Conservation (phyloP, 2,797 vertebrate species). For the Poecilia gillii region DNA sequence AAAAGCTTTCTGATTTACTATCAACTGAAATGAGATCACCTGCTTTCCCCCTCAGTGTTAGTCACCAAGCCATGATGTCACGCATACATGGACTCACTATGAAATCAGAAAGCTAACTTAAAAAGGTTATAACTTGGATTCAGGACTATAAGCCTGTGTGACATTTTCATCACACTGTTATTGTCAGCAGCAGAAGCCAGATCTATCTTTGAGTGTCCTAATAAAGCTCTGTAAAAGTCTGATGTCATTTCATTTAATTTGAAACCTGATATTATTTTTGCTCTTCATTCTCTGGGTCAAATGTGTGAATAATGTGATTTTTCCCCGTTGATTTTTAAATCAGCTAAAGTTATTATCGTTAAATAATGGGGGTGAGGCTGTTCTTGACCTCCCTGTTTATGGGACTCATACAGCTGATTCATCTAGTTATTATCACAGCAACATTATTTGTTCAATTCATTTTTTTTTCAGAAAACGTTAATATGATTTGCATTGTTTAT, state of each 20-base stretch:
- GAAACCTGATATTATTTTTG: too few species aligned
- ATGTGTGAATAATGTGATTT: neutral
- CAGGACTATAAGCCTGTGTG: neutral
- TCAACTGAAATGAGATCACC: slow-evolving; percentile 46
- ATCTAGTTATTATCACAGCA: neutral
- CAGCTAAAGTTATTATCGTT: too few species aligned
- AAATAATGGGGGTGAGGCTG: too few species aligned
- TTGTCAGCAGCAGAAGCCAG: neutral
- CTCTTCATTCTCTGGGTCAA: neutral
- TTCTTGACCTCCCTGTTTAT: neutral
- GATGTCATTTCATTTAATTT: too few species aligned
- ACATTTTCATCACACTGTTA: too few species aligned
- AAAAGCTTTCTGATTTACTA: neutral
- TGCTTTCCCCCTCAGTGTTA: slow-evolving; percentile 35
- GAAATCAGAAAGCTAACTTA: neutral
- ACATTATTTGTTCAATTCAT: neutral
- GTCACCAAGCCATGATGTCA: slow-evolving; percentile 55
- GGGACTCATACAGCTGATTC: neutral
- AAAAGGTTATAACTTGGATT: neutral
- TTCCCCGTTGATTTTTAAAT: too few species aligned
- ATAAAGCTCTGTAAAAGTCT: too few species aligned
- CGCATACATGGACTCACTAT: slow-evolving; percentile 25
- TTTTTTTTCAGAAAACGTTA: neutral
- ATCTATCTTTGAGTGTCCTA: neutral
- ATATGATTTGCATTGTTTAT: neutral